phyloP scores from a whole-genome alignment of 2,888 invertebrate genomes.

The Latheticus oryzae region DNA sequence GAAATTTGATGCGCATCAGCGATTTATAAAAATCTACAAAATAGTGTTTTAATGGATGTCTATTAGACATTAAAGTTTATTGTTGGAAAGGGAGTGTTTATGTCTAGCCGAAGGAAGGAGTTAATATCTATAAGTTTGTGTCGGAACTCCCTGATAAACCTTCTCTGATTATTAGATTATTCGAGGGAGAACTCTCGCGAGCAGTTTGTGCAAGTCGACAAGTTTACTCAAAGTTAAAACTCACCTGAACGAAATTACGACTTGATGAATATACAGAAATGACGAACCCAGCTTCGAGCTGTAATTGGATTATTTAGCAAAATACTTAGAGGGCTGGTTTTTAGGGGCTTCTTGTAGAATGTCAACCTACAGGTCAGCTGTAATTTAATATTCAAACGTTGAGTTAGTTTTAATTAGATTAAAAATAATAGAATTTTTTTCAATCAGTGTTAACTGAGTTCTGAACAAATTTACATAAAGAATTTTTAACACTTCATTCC shows the following conservation, averaged over 20 bases:
- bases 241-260: conserved; percentile 48
- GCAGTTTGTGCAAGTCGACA: conserved; percentile 42
- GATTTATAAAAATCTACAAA: conserved; percentile 7
- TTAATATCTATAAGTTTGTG: conserved; percentile 45
- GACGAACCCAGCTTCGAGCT: conserved; percentile 1
- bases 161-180: conserved; percentile 55
- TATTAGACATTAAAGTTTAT: conserved; percentile 39
- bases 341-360: conserved; percentile 16
- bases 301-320: conserved; percentile 21
- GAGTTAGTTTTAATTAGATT: too few species aligned
- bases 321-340: conserved; percentile 7
- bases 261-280: conserved; percentile 12
- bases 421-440: too few species aligned
- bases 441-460: too few species aligned
- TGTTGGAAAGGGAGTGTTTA: conserved; percentile 41
- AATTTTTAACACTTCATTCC: conserved; percentile 14
- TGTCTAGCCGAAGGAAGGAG: conserved; percentile 42
- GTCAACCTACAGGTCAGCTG: neutral
- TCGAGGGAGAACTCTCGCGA: conserved; percentile 40
- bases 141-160: conserved; percentile 48
- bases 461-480: neutral
- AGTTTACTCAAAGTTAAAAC: conserved; percentile 39
- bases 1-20: conserved; percentile 20
- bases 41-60: conserved; percentile 14
- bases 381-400: conserved; percentile 20